These are phyloP conservation scores for Eidolon dupreanum DNA, from an alignment of 2,797 vertebrate species.

Conservation along the genomic window DNA sequence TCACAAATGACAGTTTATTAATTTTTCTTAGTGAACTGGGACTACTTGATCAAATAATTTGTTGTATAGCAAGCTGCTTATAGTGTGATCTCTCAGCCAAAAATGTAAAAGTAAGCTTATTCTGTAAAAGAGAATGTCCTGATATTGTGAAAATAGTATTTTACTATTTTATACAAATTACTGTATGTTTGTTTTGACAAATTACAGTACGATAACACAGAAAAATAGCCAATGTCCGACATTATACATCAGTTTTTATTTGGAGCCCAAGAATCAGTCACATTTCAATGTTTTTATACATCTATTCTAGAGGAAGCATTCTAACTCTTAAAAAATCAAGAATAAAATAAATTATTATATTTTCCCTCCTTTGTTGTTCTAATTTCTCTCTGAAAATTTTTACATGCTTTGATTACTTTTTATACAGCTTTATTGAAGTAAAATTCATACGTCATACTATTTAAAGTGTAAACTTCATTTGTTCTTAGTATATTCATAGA, in stretches of 20 bases:
- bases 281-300: neutral
- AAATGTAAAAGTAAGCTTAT: slow-evolving; percentile 36
- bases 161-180: neutral
- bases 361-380: neutral
- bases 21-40: slow-evolving; percentile 6
- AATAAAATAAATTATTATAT: neutral
- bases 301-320: neutral
- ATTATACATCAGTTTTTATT: neutral
- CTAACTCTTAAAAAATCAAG: neutral
- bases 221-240: neutral
- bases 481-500: neutral
- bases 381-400: neutral
- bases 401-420: neutral
- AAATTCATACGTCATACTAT: neutral
- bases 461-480: neutral
- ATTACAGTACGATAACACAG: neutral
- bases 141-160: slow-evolving; percentile 9
- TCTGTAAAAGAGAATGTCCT: neutral
- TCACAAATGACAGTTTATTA: neutral
- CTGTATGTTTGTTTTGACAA: neutral
- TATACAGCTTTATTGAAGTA: neutral
- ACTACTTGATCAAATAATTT: neutral
- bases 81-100: neutral
- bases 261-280: neutral
- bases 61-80: neutral